These are phyloP conservation scores for Drosophila neocordata DNA, from an alignment of 1,140 invertebrate genomes.

Conservation along the genomic window DNA sequence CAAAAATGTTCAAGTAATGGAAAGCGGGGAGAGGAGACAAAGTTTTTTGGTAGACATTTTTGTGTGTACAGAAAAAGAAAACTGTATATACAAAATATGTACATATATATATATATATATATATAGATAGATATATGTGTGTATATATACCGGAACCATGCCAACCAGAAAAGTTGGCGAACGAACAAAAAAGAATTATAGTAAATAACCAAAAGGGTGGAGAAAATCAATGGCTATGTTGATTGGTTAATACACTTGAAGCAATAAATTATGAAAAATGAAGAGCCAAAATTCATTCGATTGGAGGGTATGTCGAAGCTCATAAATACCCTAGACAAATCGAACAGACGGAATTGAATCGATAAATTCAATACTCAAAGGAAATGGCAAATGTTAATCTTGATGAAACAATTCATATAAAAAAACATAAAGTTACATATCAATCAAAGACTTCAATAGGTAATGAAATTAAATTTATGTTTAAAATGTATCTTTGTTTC, in stretches of 20 bases:
- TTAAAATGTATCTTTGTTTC: no score
- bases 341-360: neutral
- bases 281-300: neutral
- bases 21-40: neutral
- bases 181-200: constrained; percentile 25
- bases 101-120: constrained; percentile 11
- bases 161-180: constrained; percentile 23
- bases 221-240: constrained; percentile 19
- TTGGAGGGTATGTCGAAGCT: neutral
- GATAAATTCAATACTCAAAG: neutral
- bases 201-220: constrained; percentile 2
- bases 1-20: constrained; percentile 20
- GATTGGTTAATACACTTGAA: constrained; percentile 21
- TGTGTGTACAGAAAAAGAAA: neutral
- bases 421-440: no score
- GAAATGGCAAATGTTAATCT: neutral
- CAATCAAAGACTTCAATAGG: no score
- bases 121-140: neutral
- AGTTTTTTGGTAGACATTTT: neutral
- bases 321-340: neutral
- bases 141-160: constrained; percentile 6
- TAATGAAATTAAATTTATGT: no score
- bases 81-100: neutral
- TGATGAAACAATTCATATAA: no score
- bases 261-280: constrained; percentile 6